Evolutionary conservation across 2,888 invertebrate species (phyloP).

Genomic region (Julus scanicus): DNA sequence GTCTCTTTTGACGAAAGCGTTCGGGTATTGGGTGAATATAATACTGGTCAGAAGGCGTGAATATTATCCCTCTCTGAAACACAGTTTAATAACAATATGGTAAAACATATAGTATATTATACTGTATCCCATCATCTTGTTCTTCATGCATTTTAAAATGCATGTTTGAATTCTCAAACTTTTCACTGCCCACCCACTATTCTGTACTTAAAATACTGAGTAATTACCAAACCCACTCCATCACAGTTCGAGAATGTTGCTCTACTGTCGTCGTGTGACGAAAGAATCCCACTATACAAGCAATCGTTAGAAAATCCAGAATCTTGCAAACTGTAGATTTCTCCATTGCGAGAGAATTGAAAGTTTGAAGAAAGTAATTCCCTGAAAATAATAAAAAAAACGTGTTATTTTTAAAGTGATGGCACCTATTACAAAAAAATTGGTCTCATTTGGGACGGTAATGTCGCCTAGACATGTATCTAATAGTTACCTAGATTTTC

Average conservation of each 20-base stretch:
- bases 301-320: constrained; percentile 21
- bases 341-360: constrained; percentile 30
- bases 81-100: not conserved
- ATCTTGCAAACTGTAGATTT: not conserved
- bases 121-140: no score
- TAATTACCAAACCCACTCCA: constrained; percentile 38
- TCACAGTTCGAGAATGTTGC: constrained; percentile 56
- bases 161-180: no score
- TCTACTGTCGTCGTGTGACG: constrained; percentile 41
- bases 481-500: constrained; percentile 41
- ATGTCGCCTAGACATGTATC: not conserved
- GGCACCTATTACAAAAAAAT: not conserved
- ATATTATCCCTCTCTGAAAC: constrained; percentile 50
- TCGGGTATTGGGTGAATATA: constrained; percentile 46
- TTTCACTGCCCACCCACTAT: not conserved
- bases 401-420: not conserved
- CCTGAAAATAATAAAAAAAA: not conserved
- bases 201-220: not conserved
- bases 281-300: constrained; percentile 55
- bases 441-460: not conserved
- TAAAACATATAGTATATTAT: no score
- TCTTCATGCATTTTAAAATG: no score
- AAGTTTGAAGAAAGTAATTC: constrained; percentile 38
- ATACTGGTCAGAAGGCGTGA: constrained; percentile 11
- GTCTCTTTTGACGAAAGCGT: constrained; percentile 52